A percentile compares a stretch with the other conserved stretches of the same genome.
These are phyloP conservation scores for Porites rus DNA, from an alignment of 92 coral and sea anemone species.

Conservation along the genomic window DNA sequence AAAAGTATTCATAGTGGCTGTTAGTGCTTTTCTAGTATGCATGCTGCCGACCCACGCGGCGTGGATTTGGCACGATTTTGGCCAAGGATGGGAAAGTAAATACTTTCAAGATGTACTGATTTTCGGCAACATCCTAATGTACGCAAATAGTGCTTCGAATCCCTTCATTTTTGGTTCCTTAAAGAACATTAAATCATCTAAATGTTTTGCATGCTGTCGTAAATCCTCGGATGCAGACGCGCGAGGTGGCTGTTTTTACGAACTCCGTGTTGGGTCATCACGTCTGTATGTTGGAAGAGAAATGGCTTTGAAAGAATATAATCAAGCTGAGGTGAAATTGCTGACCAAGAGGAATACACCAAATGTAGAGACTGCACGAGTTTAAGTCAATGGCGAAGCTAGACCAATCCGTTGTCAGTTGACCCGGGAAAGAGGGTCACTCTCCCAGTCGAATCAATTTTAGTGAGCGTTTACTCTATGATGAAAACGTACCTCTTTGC, in stretches of 20 bases:
- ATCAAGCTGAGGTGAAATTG: background rate
- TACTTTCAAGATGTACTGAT: slow-evolving; percentile 67
- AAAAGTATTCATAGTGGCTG: slow-evolving; percentile 80
- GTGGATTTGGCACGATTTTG: slow-evolving; percentile 93
- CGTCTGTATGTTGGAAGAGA: slow-evolving; percentile 14
- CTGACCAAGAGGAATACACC: background rate
- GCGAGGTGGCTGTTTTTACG: slow-evolving; percentile 19
- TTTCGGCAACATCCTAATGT: slow-evolving; percentile 80
- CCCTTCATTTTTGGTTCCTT: slow-evolving; percentile 89
- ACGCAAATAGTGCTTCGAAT: slow-evolving; percentile 89
- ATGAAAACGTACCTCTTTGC: too few species aligned
- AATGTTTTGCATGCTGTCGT: slow-evolving; percentile 32
- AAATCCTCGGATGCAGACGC: slow-evolving; percentile 27
- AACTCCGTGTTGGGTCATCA: slow-evolving; percentile 44
- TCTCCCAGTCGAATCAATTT: too few species aligned
- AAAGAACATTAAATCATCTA: slow-evolving; percentile 22
- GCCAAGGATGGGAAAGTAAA: slow-evolving; percentile 58
- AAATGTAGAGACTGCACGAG: background rate
- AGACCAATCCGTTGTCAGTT: too few species aligned
- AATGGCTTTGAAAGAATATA: slow-evolving; percentile 30
- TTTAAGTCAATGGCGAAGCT: background rate
- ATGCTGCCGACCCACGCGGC: slow-evolving; percentile 80
- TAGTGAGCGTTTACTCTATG: too few species aligned
- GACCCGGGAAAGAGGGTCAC: too few species aligned
- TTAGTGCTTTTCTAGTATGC: slow-evolving; percentile 81